Evolutionary conservation across 2,797 vertebrate genomes (phyloP).

Genomic region (Notamacropus eugenii): DNA sequence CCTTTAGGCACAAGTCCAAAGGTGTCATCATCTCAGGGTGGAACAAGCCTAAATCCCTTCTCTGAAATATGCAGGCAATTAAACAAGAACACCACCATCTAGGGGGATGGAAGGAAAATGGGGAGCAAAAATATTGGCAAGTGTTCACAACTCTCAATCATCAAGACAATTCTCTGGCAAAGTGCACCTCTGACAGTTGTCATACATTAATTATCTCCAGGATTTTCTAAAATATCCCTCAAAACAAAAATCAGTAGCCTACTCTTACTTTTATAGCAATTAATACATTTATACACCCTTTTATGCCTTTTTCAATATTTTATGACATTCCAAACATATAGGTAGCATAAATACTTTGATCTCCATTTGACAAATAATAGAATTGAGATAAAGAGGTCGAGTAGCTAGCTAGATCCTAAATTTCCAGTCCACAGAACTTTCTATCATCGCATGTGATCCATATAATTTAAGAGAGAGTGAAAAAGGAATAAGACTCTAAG

Average conservation of each 20-base stretch:
- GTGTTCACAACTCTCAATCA: slow-evolving; percentile 14
- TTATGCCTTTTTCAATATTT: background rate
- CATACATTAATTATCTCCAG: background rate
- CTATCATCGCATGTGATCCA: background rate
- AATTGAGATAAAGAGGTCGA: background rate
- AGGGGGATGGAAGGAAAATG: background rate
- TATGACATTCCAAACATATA: background rate
- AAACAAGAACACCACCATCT: background rate
- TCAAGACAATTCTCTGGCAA: background rate
- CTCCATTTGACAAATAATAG: background rate
- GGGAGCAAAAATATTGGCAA: background rate
- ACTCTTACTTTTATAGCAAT: background rate
- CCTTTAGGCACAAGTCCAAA: background rate
- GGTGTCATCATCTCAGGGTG: background rate
- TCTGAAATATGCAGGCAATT: background rate
- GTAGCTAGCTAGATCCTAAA: background rate
- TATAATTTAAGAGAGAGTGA: background rate
- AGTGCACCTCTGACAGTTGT: background rate
- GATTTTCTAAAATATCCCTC: background rate
- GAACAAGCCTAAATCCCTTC: background rate
- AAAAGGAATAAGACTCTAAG: background rate
- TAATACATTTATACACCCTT: background rate
- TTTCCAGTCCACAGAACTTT: background rate
- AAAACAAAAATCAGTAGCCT: background rate
- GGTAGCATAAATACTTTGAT: background rate